Evolutionary conservation across 1,140 invertebrate genomes (phyloP), one percentile per base, ranked within the genome.

Genomic region (Drosophila sulfurigaster): DNA sequence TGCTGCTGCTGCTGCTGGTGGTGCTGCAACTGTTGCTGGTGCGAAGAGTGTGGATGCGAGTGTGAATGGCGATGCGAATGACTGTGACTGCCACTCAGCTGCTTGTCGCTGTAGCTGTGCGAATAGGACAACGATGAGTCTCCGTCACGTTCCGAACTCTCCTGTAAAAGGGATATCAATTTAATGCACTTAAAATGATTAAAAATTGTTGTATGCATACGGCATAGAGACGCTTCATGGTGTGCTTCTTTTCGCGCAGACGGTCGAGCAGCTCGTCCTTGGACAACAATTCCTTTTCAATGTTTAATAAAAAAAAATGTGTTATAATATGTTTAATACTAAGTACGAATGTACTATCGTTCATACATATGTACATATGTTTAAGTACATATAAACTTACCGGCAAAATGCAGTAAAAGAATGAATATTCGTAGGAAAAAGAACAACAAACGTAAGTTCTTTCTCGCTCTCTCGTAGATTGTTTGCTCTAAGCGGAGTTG

Each of bases 211-310:
- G 3, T 11, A 11, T n/a, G 35, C 70, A 73, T 75, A 92, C 91
- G 58, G 86, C 82, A 77, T 92, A 92, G 5, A 92, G 57, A 4
- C 80, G 79, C 59, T 92, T 93, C 67, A 94, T 78, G 63, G 94
- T 94, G 45, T 93, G 93, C 81, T 94, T 95, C 80, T 95, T 95
- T 63, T 96, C 95, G 75, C 93, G 94, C 56, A 97, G 89, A 78
- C 94, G 93, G 32, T 93, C 79, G 51, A 96, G 87, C 35, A 96
- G 83, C 68, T 96, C 95, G 93, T 96, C 89, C 94, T 93, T 83
- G 93, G 87, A 87, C 94, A 88, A 25, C 20, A 20, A 13, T 52
- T 8, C 2, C 13, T 7, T 54, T 54, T 43, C n/a, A n/a, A 13
- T 43, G 41, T 41, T 11, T 41, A 48, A 46, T 35, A 32, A 32